Conservation (phyloP, 2,113 vertebrate genomes). For the Holacanthus passer region DNA sequence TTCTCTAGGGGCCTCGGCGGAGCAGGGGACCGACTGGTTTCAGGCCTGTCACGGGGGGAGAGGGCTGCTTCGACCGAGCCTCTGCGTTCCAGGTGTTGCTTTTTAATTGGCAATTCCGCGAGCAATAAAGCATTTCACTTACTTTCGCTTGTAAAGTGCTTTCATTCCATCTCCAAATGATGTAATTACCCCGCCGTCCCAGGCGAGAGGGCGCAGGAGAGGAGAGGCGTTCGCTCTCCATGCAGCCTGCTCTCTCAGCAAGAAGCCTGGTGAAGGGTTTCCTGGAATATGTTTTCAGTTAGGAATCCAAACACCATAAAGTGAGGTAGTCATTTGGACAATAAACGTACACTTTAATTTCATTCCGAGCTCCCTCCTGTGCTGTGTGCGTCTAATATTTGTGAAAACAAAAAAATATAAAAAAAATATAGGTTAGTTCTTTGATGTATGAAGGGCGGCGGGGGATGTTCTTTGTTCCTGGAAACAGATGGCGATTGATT, state of each 20-base stretch:
- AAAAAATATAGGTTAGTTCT: slow-evolving; percentile 17
- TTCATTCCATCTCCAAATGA: slow-evolving; percentile 86
- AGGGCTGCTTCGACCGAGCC: slow-evolving; percentile 57
- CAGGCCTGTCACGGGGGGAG: slow-evolving; percentile 20
- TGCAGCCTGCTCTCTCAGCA: slow-evolving; percentile 59
- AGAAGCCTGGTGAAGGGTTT: slow-evolving; percentile 70
- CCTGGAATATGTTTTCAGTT: slow-evolving; percentile 80
- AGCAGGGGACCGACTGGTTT: slow-evolving; percentile 36
- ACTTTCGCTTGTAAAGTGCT: slow-evolving; percentile 81
- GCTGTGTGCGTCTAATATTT: slow-evolving; percentile 47
- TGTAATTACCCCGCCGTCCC: slow-evolving; percentile 84
- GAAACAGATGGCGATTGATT: slow-evolving; percentile 54
- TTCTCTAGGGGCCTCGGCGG: slow-evolving; percentile 66
- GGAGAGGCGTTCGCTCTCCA: slow-evolving; percentile 39
- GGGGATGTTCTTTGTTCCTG: slow-evolving; percentile 40
- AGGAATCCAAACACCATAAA: slow-evolving; percentile 79
- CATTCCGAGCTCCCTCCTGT: slow-evolving; percentile 42
- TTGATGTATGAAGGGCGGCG: slow-evolving; percentile 51
- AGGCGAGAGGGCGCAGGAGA: slow-evolving; percentile 55
- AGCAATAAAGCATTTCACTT: slow-evolving; percentile 85
- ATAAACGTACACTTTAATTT: slow-evolving; percentile 76
- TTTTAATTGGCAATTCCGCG: slow-evolving; percentile 86
- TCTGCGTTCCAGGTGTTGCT: slow-evolving; percentile 84
- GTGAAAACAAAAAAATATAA: slow-evolving; percentile 39
- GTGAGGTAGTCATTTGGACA: slow-evolving; percentile 65